These are phyloP conservation scores for Acanthopagrus latus DNA, from an alignment of 2,797 vertebrate genomes.

Conservation along the genomic window DNA sequence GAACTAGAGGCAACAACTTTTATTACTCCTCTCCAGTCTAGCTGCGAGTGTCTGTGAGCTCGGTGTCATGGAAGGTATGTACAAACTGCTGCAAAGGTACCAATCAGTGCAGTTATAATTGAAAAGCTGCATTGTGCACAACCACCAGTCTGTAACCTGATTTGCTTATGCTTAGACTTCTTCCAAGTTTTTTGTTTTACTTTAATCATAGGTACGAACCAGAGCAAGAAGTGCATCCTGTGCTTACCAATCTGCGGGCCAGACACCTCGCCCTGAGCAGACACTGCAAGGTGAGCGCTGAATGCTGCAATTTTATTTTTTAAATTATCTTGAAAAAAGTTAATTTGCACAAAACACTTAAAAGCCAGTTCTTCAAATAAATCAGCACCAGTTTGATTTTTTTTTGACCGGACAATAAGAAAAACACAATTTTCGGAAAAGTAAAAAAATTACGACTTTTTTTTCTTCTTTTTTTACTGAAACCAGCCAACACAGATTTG, in stretches of 20 bases:
- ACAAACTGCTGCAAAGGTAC: slow-evolving; percentile 10
- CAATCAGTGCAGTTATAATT: slow-evolving; percentile 6
- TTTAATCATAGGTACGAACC: background rate
- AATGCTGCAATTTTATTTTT: too few species aligned
- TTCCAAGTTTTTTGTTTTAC: background rate
- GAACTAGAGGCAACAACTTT: slow-evolving; percentile 24
- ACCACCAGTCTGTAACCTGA: background rate
- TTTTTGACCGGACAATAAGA: too few species aligned
- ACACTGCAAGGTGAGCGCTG: background rate
- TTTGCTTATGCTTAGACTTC: background rate
- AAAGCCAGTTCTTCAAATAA: too few species aligned
- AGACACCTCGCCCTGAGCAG: background rate
- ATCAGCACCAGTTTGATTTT: too few species aligned
- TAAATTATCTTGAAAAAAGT: too few species aligned
- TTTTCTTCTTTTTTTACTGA: too few species aligned
- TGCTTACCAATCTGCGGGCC: background rate
- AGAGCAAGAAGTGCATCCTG: background rate
- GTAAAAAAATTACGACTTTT: too few species aligned
- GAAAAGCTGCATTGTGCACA: background rate
- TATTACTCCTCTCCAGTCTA: slow-evolving; percentile 11
- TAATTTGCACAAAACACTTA: too few species aligned
- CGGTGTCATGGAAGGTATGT: slow-evolving; percentile 18
- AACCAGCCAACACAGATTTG: too few species aligned
- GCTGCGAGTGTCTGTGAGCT: slow-evolving; percentile 14
- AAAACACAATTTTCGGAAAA: too few species aligned